These are phyloP conservation scores for Listronotus oregonensis DNA, from an alignment of 1,140 invertebrate species.

Conservation along the genomic window DNA sequence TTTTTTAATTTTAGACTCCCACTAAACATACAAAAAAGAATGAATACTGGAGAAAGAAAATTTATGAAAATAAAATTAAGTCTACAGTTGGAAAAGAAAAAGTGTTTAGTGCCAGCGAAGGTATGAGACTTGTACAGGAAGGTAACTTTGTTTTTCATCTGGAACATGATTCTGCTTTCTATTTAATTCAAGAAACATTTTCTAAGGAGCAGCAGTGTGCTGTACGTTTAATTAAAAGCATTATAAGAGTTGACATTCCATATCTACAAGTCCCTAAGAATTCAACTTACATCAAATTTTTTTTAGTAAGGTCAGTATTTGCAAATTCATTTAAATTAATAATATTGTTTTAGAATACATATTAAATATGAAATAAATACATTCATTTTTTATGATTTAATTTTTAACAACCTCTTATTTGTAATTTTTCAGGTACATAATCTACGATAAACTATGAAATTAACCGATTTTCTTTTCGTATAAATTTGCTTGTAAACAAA, in stretches of 20 bases:
- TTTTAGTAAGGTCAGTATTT: conserved; percentile 61
- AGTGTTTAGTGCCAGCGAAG: conserved; percentile 63
- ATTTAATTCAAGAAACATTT: conserved; percentile 65
- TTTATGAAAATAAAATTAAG: conserved; percentile 63
- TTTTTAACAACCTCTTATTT: too few species aligned
- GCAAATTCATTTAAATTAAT: too few species aligned
- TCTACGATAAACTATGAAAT: too few species aligned
- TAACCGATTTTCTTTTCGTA: too few species aligned
- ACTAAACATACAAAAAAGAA: conserved; percentile 24
- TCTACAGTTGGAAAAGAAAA: conserved; percentile 57
- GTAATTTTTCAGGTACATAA: too few species aligned
- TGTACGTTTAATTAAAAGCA: neutral
- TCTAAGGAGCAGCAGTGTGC: conserved; percentile 66
- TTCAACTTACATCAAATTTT: conserved; percentile 64
- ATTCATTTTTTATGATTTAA: too few species aligned
- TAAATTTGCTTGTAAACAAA: too few species aligned
- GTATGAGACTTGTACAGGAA: conserved; percentile 60
- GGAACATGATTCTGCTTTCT: conserved; percentile 62
- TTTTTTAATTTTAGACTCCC: conserved; percentile 19
- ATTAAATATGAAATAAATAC: too few species aligned
- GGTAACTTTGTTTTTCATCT: conserved; percentile 68
- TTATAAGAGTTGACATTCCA: conserved; percentile 8
- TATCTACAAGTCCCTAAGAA: conserved; percentile 49
- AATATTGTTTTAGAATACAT: too few species aligned
- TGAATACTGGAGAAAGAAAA: conserved; percentile 62